Evolutionary conservation across 2,113 vertebrate genomes (phyloP), one percentile per base, ranked within the genome.

Genomic region (Mungos mungo): DNA sequence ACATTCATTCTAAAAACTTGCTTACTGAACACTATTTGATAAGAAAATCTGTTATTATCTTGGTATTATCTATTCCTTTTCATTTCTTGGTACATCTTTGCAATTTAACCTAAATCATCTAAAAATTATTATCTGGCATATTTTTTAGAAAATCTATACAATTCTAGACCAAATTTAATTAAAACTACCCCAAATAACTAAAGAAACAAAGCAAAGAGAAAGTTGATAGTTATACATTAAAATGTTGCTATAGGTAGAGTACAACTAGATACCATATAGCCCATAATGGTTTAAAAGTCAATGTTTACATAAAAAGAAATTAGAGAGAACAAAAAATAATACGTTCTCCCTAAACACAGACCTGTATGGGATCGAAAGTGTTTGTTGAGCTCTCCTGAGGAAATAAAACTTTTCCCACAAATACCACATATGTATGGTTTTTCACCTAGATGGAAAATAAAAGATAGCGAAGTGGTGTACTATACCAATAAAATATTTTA

Each of bases 311-410:
- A 88, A 83, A 96, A 83, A 95, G 88, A 95, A 90, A 98, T 97
- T 92, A 98, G 95, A 97, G 97, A 98, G 96, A 98, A 98, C 95
- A 97, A 97, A 97, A 97, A 95, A 83, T 83, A 95, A 92, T 85
- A 87, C 68, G 27, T 97, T 98, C 95, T 98, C 97, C 91, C 98
- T 98, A 96, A 98, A 97, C 97, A 98, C 99, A 98, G 98, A 99
- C 99, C 99, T 95, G 99, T 99, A 98, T 99, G 99, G 95, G 99
- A 99, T 79, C 99, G 98, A 98, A 99, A 99, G 98, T 99, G 99
- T 98, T 99, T 99, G 98, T 99, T 99, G 98, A 99, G 99, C 94
- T 99, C 99, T 85, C 99, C 99, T 82, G 99, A 99, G 54, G 99
- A 99, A 98, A 99, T 99, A 98, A 99, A 99, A 98, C 99, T 99